These are phyloP conservation scores for Megalurothrips usitatus DNA, from an alignment of 2,888 invertebrate genomes.

Conservation along the genomic window DNA sequence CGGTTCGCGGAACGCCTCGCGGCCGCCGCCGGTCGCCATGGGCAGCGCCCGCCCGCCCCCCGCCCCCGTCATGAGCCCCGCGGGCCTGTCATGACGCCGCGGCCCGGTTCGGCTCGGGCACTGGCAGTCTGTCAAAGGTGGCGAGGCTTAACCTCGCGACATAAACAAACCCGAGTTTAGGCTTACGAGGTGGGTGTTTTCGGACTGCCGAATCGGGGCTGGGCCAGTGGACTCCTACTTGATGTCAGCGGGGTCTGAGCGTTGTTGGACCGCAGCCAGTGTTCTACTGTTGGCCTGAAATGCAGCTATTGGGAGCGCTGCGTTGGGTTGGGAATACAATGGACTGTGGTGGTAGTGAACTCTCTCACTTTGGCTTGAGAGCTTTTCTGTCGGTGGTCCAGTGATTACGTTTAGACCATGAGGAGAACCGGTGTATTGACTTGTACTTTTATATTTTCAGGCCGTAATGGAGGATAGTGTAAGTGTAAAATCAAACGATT, in stretches of 20 bases:
- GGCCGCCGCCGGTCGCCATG: background rate
- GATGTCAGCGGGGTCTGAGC: background rate
- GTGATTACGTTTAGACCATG: background rate
- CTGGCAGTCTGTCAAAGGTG: background rate
- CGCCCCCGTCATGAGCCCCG: background rate
- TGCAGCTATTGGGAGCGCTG: background rate
- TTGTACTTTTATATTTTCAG: background rate
- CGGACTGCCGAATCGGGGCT: background rate
- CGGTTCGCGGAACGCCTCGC: background rate
- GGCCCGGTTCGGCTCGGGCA: background rate
- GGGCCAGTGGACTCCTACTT: background rate
- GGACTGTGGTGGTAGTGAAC: background rate
- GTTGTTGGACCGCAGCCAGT: background rate
- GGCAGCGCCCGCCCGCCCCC: background rate
- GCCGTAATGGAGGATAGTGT: constrained; percentile 57
- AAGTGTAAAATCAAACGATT: constrained; percentile 63
- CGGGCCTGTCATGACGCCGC: background rate
- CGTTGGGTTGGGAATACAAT: background rate
- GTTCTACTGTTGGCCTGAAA: background rate
- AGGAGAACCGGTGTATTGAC: background rate
- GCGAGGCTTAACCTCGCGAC: background rate
- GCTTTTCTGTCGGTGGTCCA: background rate
- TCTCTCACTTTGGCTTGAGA: background rate
- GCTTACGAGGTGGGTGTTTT: background rate
- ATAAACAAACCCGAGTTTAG: constrained; percentile 6